Conservation (phyloP, 2,888 invertebrate species). For the Apamea monoglypha region DNA sequence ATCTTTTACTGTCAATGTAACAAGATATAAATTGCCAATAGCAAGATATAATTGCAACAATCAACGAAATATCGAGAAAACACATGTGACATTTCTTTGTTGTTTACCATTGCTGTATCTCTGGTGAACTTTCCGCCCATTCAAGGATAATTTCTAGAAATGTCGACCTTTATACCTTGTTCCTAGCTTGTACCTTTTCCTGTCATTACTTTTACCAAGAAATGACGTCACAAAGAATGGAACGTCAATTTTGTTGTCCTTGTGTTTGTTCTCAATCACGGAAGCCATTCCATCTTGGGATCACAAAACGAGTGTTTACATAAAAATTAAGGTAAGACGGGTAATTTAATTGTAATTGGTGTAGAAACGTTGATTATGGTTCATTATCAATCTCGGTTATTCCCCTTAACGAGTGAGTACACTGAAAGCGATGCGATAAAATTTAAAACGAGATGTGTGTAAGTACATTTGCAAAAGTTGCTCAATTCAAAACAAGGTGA, state of each 20-base stretch:
- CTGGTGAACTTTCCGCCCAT: slow-evolving; percentile 21
- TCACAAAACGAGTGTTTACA: slow-evolving; percentile 8
- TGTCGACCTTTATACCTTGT: slow-evolving; percentile 11
- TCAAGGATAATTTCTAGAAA: slow-evolving; percentile 45
- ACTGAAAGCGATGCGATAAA: neutral
- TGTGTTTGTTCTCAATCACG: slow-evolving; percentile 25
- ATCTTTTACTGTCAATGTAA: slow-evolving; percentile 4
- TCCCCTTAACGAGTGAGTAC: neutral
- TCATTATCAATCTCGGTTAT: neutral
- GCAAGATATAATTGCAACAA: neutral
- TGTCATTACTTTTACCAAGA: slow-evolving; percentile 12
- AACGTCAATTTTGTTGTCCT: slow-evolving; percentile 8
- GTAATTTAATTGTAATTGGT: slow-evolving; percentile 4
- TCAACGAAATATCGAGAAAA: slow-evolving; percentile 11
- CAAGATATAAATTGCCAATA: too few relatives aligned
- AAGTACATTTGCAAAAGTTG: neutral
- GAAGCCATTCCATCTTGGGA: slow-evolving; percentile 23
- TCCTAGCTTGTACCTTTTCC: neutral
- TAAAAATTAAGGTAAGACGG: slow-evolving; percentile 6
- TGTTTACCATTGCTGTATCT: neutral
- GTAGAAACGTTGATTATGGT: neutral
- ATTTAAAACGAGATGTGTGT: neutral
- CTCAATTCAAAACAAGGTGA: slow-evolving; percentile 12
- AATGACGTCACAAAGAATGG: slow-evolving; percentile 23
- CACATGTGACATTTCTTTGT: slow-evolving; percentile 17